Conservation (phyloP, 2,888 invertebrate genomes). For the Anarsia innoxiella region DNA sequence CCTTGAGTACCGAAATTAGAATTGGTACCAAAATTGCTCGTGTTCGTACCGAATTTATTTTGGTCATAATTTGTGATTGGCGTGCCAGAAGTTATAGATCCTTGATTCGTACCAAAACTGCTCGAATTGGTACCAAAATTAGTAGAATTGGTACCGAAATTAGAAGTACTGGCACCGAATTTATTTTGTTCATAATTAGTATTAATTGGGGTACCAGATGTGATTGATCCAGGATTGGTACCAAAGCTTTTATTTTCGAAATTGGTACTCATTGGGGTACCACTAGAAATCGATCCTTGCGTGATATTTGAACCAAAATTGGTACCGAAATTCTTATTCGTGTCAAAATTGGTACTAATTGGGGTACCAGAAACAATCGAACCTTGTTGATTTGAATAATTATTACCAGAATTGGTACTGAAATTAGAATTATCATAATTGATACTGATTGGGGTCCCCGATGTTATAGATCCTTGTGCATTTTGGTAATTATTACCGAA, state of each 20-base stretch:
- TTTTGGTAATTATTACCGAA: slow-evolving; percentile 1
- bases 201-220: not conserved
- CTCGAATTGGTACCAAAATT: not conserved
- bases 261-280: not conserved
- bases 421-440: not conserved
- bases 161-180: no score
- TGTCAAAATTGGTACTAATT: slow-evolving; percentile 8
- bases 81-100: not conserved
- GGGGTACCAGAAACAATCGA: slow-evolving; percentile 32
- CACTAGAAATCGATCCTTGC: not conserved
- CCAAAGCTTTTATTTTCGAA: no score
- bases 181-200: not conserved
- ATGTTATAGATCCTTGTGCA: slow-evolving; percentile 18
- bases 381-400: slow-evolving; percentile 16
- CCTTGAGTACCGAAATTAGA: slow-evolving; percentile 1
- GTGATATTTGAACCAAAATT: not conserved
- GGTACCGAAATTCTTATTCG: slow-evolving; percentile 2
- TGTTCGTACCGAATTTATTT: no score
- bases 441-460: slow-evolving; percentile 21
- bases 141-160: not conserved
- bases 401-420: not conserved
- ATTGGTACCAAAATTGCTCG: not conserved
- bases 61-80: not conserved
- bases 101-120: not conserved
- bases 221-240: not conserved